Conservation (phyloP, 2,797 vertebrate genomes). For the Melopsittacus undulatus region DNA sequence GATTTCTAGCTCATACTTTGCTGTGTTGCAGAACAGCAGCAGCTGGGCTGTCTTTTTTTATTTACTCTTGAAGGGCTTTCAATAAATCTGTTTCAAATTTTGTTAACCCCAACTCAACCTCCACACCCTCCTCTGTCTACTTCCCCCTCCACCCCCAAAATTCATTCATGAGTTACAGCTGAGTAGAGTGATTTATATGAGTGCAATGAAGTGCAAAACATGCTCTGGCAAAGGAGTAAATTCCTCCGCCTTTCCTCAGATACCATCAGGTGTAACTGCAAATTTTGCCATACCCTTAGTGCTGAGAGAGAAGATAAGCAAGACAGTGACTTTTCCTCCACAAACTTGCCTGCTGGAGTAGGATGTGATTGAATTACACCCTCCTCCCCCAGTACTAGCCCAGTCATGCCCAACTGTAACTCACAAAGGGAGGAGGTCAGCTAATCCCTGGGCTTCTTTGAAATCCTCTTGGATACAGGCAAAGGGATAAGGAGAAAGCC, state of each 20-base stretch:
- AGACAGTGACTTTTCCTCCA: slow-evolving; percentile 54
- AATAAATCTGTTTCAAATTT: slow-evolving; percentile 78
- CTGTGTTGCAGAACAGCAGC: slow-evolving; percentile 50
- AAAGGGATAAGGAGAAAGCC: neutral
- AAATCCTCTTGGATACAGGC: neutral
- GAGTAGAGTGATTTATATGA: slow-evolving; percentile 79
- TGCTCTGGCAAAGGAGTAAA: slow-evolving; percentile 54
- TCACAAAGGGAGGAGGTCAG: neutral
- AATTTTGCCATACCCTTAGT: slow-evolving; percentile 22
- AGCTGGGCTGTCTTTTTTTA: slow-evolving; percentile 68
- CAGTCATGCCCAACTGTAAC: neutral
- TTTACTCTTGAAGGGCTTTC: slow-evolving; percentile 65
- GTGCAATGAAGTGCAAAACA: slow-evolving; percentile 64
- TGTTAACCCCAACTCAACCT: slow-evolving; percentile 54
- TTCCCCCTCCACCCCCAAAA: neutral
- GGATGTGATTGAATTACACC: slow-evolving; percentile 29
- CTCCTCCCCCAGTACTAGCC: slow-evolving; percentile 20
- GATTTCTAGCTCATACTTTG: slow-evolving; percentile 48
- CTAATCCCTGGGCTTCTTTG: neutral
- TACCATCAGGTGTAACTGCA: slow-evolving; percentile 71
- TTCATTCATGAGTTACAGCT: slow-evolving; percentile 75
- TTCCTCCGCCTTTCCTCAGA: slow-evolving; percentile 65
- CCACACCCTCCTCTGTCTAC: slow-evolving; percentile 46
- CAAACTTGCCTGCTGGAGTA: slow-evolving; percentile 15
- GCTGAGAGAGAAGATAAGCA: slow-evolving; percentile 29